Evolutionary conservation across 2,888 invertebrate genomes (phyloP).

Genomic region (Glaucopsyche alexis): DNA sequence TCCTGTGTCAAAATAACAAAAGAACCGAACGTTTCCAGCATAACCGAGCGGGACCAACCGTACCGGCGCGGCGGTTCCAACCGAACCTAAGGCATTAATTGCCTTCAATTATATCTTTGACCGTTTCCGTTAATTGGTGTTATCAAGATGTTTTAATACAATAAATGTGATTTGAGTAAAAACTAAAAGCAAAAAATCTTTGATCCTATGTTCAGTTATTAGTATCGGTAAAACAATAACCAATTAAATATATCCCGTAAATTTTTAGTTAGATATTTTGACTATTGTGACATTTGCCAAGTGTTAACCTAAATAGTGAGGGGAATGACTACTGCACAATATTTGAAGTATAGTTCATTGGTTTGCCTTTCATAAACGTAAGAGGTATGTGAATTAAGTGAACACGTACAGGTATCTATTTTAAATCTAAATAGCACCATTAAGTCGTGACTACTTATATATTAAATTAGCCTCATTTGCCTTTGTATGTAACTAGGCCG

Average conservation of each 20-base stretch:
- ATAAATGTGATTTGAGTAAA: not conserved
- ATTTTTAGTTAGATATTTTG: too few species aligned
- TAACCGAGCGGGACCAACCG: conserved; percentile 22
- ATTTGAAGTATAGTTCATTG: not conserved
- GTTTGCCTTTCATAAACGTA: not conserved
- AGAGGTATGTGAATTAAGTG: not conserved
- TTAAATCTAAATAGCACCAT: conserved; percentile 4
- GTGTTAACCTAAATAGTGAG: not conserved
- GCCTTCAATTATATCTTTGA: conserved; percentile 14
- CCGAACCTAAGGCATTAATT: conserved; percentile 7
- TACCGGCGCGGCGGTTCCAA: not conserved
- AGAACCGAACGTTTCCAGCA: conserved; percentile 52
- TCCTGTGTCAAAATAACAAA: conserved; percentile 81
- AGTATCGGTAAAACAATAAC: too few species aligned
- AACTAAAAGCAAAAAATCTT: not conserved
- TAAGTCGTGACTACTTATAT: conserved; percentile 5
- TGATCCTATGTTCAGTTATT: not conserved
- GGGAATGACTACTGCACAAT: not conserved
- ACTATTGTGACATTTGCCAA: too few species aligned
- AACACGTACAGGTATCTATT: conserved; percentile 9
- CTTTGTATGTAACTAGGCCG: conserved; percentile 37
- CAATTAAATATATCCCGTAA: too few species aligned
- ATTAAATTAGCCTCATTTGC: conserved; percentile 38
- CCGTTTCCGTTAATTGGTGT: not conserved
- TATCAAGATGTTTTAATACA: not conserved